Evolutionary conservation across 2,797 vertebrate genomes (phyloP).

Genomic region (Lepilemur septentrionalis): DNA sequence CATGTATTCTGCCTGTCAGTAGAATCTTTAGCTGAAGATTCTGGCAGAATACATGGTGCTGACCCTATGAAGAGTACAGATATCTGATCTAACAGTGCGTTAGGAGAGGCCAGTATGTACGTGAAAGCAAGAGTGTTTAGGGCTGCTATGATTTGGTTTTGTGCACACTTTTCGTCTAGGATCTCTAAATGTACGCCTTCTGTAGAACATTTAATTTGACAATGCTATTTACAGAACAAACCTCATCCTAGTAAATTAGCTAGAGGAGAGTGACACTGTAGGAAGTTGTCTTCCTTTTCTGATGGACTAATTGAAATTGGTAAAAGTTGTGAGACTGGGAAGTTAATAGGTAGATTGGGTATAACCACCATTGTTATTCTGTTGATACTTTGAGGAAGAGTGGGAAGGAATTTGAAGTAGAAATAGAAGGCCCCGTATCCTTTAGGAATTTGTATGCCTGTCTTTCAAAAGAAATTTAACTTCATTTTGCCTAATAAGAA

Average conservation of each 20-base stretch:
- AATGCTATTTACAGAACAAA: neutral
- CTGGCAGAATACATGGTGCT: neutral
- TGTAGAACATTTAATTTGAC: neutral
- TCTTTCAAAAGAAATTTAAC: neutral
- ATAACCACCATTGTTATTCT: neutral
- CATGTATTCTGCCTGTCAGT: neutral
- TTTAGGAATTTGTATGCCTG: neutral
- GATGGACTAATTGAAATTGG: neutral
- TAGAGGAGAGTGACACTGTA: neutral
- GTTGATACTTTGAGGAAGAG: neutral
- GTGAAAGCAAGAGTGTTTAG: neutral
- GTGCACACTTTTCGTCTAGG: neutral
- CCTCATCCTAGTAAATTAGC: neutral
- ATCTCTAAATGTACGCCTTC: neutral
- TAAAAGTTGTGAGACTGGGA: neutral
- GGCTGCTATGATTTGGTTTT: neutral
- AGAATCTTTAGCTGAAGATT: neutral
- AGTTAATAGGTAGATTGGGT: neutral
- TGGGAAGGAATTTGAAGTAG: slow-evolving; percentile 13
- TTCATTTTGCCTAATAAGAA: neutral
- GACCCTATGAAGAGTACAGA: neutral
- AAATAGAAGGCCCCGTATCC: neutral
- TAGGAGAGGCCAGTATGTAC: neutral
- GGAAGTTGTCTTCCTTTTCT: neutral
- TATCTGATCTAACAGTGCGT: neutral